Evolutionary conservation across 2,888 invertebrate genomes (phyloP).

Genomic region (Papilio elwesi): DNA sequence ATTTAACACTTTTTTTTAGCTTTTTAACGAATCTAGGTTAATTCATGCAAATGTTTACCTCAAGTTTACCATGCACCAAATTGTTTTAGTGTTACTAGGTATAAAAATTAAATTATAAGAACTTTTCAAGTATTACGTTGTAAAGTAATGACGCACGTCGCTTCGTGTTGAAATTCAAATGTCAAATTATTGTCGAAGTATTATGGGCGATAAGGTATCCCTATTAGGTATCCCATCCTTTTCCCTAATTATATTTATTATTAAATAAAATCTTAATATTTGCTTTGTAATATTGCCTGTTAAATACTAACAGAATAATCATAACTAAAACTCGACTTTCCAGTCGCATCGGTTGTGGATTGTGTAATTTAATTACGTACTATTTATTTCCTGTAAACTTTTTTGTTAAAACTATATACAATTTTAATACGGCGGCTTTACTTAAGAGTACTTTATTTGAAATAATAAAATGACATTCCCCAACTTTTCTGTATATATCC

Average conservation of each 20-base stretch:
- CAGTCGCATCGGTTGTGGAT: slow-evolving; percentile 67
- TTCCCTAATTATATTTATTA: slow-evolving; percentile 77
- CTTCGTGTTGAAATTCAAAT: background rate
- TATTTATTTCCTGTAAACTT: slow-evolving; percentile 66
- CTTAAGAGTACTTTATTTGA: slow-evolving; percentile 79
- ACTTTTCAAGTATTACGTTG: slow-evolving; percentile 69
- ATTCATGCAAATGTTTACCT: slow-evolving; percentile 70
- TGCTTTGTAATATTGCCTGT: slow-evolving; percentile 79
- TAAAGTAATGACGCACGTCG: slow-evolving; percentile 28
- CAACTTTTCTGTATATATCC: slow-evolving; percentile 47
- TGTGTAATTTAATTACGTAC: slow-evolving; percentile 57
- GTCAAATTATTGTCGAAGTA: background rate
- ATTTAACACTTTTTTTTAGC: slow-evolving; percentile 49
- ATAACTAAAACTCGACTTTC: slow-evolving; percentile 49
- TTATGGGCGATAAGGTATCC: slow-evolving; percentile 44
- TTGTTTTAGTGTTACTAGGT: slow-evolving; percentile 71
- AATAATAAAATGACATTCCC: slow-evolving; percentile 80
- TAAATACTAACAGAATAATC: slow-evolving; percentile 53
- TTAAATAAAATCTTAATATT: slow-evolving; percentile 61
- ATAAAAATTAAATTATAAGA: slow-evolving; percentile 53
- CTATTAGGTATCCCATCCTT: slow-evolving; percentile 65
- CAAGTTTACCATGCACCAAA: slow-evolving; percentile 84
- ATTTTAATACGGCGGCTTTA: slow-evolving; percentile 78
- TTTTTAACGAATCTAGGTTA: slow-evolving; percentile 50
- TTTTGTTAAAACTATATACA: slow-evolving; percentile 72